phyloP scores from a whole-genome alignment of 1,140 invertebrate species.

The Papilio machaon region DNA sequence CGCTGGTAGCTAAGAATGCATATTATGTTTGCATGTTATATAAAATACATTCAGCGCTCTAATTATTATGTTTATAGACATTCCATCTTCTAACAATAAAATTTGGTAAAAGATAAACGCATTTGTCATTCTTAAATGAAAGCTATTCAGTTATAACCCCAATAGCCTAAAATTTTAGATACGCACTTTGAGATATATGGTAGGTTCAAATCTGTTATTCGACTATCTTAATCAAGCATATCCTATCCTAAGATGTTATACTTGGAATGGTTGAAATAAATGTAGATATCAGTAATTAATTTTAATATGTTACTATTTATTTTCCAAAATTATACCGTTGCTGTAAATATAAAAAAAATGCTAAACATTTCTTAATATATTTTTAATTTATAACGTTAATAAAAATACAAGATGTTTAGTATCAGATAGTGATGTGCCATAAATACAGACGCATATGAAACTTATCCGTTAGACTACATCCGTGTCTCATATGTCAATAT shows the following conservation, averaged over 20 bases:
- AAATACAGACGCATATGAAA: background rate
- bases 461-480: conserved; percentile 2
- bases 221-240: too few relatives aligned
- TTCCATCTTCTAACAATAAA: background rate
- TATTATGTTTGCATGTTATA: conserved; percentile 9
- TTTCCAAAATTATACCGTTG: too few relatives aligned
- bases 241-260: too few relatives aligned
- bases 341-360: background rate
- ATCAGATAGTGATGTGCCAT: conserved; percentile 17
- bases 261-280: too few relatives aligned
- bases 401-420: background rate
- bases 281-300: too few relatives aligned
- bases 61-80: background rate
- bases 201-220: too few relatives aligned
- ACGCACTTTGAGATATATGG: too few relatives aligned
- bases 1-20: conserved; percentile 8
- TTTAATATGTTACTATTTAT: too few relatives aligned
- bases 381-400: background rate
- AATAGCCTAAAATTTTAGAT: too few relatives aligned
- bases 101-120: background rate
- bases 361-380: background rate
- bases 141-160: too few relatives aligned
- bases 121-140: too few relatives aligned
- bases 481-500: conserved; percentile 17
- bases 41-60: background rate